Evolutionary conservation across 2,888 invertebrate genomes (phyloP), one percentile per base, ranked within the genome.

Genomic region (Acrobasis consociella): DNA sequence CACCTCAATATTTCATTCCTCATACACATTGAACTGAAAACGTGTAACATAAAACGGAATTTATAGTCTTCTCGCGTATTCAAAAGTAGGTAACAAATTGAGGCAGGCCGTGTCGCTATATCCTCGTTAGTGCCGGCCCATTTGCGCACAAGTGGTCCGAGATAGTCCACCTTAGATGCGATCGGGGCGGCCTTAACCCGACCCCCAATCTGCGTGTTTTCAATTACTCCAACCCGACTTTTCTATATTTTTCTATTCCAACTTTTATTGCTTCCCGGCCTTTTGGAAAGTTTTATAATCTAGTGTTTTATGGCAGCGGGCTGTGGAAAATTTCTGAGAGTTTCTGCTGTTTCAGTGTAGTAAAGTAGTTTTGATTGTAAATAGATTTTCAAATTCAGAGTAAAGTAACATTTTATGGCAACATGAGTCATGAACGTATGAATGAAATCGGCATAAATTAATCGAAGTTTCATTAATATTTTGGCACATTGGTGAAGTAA

Each of bases 81-180:
- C 73, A 75, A 77, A 82, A 82, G 78, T 80, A 77, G 79, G 78
- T 81, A 83, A 82, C 82, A 84, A 85, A 87, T 87, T 87, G 81
- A 73, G 76, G 69, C 69, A 69, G 81, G 78, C 81, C 82, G 81
- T 77, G 81, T 79, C 81, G 75, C 83, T 88, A 82, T 86, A 88
- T 87, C 83, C 86, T 75, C 73, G 75, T 90, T 89, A 86, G 82
- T 89, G 88, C 84, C 86, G 78, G 77, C 66, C 88, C 88, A 89
- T 91, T 91, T 87, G 85, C 81, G 74, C 75, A 76, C 89, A 90
- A 91, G 91, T 91, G 91, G 85, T 74, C 78, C 85, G 90, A 77
- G 86, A 91, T 91, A 90, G 89, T 87, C 89, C 81, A 87, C 88
- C 85, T 84, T 79, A 84, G 89, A 87, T 88, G 85, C 80, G 83